Percentiles rank a stretch among this genome's conserved stretches.
Evolutionary conservation across 1,140 invertebrate species (phyloP).

Genomic region (Apolygus lucorum): DNA sequence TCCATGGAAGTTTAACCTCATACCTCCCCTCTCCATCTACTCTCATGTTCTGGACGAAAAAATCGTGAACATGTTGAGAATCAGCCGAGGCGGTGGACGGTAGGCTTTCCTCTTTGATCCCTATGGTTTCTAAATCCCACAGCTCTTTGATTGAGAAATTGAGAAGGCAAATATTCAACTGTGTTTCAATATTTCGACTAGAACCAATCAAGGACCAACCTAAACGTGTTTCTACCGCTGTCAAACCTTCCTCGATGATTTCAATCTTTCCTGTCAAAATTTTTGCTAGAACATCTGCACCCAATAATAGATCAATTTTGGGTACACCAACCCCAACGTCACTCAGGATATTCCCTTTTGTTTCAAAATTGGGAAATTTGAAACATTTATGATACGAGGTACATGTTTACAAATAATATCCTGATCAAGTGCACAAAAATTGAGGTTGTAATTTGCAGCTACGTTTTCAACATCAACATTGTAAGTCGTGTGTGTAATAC

Average conservation of each 20-base stretch:
- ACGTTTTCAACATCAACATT: not conserved
- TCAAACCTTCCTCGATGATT: not conserved
- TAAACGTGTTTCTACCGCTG: not conserved
- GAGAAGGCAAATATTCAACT: not conserved
- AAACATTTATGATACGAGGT: not conserved
- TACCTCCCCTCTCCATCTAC: too few relatives aligned
- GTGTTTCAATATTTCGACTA: not conserved
- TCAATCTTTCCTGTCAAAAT: not conserved
- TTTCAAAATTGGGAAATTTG: not conserved
- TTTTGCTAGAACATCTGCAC: not conserved
- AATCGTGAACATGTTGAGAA: too few relatives aligned
- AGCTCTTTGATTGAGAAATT: not conserved
- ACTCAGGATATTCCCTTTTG: not conserved
- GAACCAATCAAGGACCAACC: not conserved
- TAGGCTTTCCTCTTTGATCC: too few relatives aligned
- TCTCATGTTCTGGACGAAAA: too few relatives aligned
- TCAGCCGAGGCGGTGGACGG: too few relatives aligned
- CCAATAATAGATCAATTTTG: not conserved
- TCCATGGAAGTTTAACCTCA: too few relatives aligned
- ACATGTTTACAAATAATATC: too few relatives aligned
- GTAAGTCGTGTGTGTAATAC: not conserved
- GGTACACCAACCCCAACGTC: not conserved
- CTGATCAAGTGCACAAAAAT: not conserved
- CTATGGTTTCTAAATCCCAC: not conserved
- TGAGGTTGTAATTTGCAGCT: not conserved